These are phyloP conservation scores for Sebastolobus alascanus DNA, from an alignment of 2,797 vertebrate species.

Conservation along the genomic window DNA sequence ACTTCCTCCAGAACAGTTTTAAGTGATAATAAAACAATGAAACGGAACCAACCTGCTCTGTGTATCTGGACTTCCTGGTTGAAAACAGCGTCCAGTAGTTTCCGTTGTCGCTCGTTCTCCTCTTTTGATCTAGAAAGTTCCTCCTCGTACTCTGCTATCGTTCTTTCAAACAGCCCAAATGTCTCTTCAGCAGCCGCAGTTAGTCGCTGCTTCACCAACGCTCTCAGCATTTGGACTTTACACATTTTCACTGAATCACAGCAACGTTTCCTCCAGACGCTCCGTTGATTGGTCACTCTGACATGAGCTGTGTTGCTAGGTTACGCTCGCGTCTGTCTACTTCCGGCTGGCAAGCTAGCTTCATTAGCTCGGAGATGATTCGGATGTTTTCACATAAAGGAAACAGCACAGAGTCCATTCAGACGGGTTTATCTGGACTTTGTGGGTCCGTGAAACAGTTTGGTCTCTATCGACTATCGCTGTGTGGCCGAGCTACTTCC, in stretches of 20 bases:
- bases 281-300: background rate
- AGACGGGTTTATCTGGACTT: background rate
- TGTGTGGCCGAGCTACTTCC: background rate
- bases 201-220: background rate
- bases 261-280: background rate
- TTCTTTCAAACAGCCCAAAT: background rate
- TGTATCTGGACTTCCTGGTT: background rate
- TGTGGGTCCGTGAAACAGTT: background rate
- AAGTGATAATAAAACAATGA: background rate
- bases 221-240: background rate
- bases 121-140: background rate
- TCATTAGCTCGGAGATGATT: background rate
- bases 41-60: background rate
- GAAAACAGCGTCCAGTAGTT: background rate
- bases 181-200: background rate
- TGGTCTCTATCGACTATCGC: background rate
- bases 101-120: background rate
- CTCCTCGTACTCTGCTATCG: conserved; percentile 5
- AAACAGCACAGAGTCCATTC: background rate
- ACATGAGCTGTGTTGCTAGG: background rate
- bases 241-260: background rate
- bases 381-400: no score
- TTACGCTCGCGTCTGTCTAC: background rate
- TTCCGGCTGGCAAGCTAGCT: background rate
- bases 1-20: no score